Evolutionary conservation across 2,888 invertebrate species (phyloP), one percentile per base, ranked within the genome.

Genomic region (Phoronis australis): DNA sequence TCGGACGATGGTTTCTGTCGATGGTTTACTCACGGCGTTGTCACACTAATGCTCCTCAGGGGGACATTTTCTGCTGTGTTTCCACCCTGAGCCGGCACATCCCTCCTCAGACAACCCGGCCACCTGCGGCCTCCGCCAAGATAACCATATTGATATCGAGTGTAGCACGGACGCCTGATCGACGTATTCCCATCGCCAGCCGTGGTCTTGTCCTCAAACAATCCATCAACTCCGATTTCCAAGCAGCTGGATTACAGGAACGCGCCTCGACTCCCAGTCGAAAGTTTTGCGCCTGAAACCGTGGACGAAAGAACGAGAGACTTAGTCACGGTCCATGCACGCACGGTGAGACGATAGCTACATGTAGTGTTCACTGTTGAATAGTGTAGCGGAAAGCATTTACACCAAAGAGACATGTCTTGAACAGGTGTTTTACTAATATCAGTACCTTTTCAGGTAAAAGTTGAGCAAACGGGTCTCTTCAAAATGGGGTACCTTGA

Each of bases 1-100:
- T 88, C 83, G 84, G 82, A 80, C 84, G 81, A n/a, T n/a, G 88
- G 92, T 91, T 92, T 86, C 81, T 66, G 64, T 67, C 64, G 71
- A 66, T 84, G 83, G 82, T 84, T 83, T 87, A 90, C 90, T 93
- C 92, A 89, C 88, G 88, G 86, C 89, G 92, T 92, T 87, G 88
- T 90, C 91, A 91, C 90, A 88, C 90, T 91, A 93, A 92, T 91
- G 91, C 88, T 83, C 86, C 84, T 90, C 91, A 88, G 90, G 91
- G 90, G 85, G 88, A 88, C 90, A 94, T 91, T 93, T 92, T 90
- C 91, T 94, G 93, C 92, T 93, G 88, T 86, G 90, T 92, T 90
- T 87, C 92, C 90, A 89, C 89, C 87, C 93, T 93, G 90, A 89
- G 91, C 93, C 93, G 88, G 83, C 93, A 82, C 92, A 87, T 88